Base-by-base conservation (phyloP, 2,888 invertebrate species). In the Athalia cordata region DNA sequence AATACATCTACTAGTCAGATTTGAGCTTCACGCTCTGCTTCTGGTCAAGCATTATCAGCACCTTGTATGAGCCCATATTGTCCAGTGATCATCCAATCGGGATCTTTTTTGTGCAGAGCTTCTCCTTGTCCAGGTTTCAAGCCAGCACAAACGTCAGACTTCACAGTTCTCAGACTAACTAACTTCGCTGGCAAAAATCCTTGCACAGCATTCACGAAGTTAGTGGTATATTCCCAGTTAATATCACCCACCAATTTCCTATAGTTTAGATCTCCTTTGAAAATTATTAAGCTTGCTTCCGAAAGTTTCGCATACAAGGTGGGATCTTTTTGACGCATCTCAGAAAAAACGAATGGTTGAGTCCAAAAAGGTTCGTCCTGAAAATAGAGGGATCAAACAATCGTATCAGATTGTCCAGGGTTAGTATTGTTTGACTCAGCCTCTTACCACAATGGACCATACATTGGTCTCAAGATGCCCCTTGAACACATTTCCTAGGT, bases 201-300 rank as follows among this genome's bases (percentile, higher is more conserved):
- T 29, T 29, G 29, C 29, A 29, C 97, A 0, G 95, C 93, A 3
- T 90, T 87, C 43, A 91, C 91, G 83, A 98, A 95, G 0, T 93
- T 87, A 2, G 94, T 94, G 0, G 93, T 93, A 0, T 93, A 93
- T 50, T 93, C 92, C 95, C 98, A 98, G 81, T 96, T 95, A 79
- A 93, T 93, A 87, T 99, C 99, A 0, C 95, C 96, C 64, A 97
- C 91, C 76, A 99, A 90, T 91, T 99, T 99, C 62, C 99, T 92
- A 89, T 99, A 99, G 91, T 99, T 99, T 7, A 99, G 92, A 90
- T 99, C 99, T 0, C 99, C 95, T 90, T 99, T 99, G 88, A 98
- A 97, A 84, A 99, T 92, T 0, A 96, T 86, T 0, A 96, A 91
- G 81, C 93, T 92, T 0, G 96, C 93, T 83, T 93, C 90, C 4